Evolutionary conservation across 2,888 invertebrate genomes (phyloP).

Genomic region (Orthosia gracilis): DNA sequence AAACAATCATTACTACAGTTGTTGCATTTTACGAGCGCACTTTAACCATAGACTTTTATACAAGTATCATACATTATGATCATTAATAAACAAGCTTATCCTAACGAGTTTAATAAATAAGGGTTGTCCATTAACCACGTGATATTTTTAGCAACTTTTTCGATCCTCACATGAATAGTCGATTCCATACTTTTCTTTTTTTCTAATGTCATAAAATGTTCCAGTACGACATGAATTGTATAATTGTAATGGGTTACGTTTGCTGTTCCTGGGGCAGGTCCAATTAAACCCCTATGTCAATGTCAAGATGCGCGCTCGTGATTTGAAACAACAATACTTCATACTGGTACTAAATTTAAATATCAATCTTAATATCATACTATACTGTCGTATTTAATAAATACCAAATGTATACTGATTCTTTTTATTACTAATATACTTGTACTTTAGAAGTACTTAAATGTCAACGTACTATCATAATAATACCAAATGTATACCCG

Average conservation of each 20-base stretch:
- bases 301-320: background rate
- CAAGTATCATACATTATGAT: background rate
- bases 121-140: no score
- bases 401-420: slow-evolving; percentile 26
- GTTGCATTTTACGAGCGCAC: slow-evolving; percentile 1
- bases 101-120: no score
- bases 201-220: background rate
- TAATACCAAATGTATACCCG: slow-evolving; percentile 34
- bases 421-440: slow-evolving; percentile 24
- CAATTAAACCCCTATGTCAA: background rate
- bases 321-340: slow-evolving; percentile 1
- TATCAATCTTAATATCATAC: slow-evolving; percentile 34
- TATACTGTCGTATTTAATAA: slow-evolving; percentile 3
- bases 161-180: no score
- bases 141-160: no score
- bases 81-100: no score
- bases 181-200: no score
- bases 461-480: slow-evolving; percentile 40
- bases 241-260: background rate
- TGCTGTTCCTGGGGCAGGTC: background rate
- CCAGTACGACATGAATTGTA: background rate
- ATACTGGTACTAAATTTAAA: slow-evolving; percentile 38
- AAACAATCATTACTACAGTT: slow-evolving; percentile 14
- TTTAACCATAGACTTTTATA: background rate
- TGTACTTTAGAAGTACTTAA: slow-evolving; percentile 20